Evolutionary conservation across 2,888 invertebrate genomes (phyloP), one percentile per base, ranked within the genome.

Genomic region (Nomada lathburiana): DNA sequence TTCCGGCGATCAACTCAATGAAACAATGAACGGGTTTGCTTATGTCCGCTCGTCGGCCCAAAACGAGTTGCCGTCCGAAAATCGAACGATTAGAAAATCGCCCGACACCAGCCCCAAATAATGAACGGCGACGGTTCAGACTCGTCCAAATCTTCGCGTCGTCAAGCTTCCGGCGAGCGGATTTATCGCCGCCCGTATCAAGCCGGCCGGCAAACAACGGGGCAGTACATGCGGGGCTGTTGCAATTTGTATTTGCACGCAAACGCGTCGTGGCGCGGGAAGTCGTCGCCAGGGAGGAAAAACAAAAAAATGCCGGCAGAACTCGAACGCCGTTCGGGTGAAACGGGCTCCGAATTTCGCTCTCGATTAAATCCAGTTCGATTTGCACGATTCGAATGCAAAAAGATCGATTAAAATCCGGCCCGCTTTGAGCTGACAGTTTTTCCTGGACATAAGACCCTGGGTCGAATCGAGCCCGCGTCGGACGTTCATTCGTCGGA

Each of bases 181-280:
- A 80, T 80, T 73, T 80, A 80, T 80, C 44, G 72, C 18, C 16
- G 23, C 18, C 47, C 72, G 57, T 29, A 68, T 80, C 72, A 80
- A 80, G n/a, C 63, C 57, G 36, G 16, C 70, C 20, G 7, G 57
- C 72, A 73, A 68, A 80, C 80, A 80, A 72, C 55, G 26, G 63
- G 59, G 63, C 57, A 23, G 80, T 57, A 62, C n/a, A 62, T 18
- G 59, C 7, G 42, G 20, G 55, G 18, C 16, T 29, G 76, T 62
- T 71, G 62, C 78, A 78, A 80, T 47, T 80, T 71, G 71, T 79
- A 71, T 67, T 78, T 26, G 2, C 26, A 26, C 1, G 26, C n/a
- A 2, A 26, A 26, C 26, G 26, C 26, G 26, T 26, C 26, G 2
- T 0, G 26, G 26, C 26, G 26, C 52, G 23, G 2, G n/a, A 0